phyloP scores from a whole-genome alignment of 2,888 invertebrate genomes.

The Eumerus sabulonum region DNA sequence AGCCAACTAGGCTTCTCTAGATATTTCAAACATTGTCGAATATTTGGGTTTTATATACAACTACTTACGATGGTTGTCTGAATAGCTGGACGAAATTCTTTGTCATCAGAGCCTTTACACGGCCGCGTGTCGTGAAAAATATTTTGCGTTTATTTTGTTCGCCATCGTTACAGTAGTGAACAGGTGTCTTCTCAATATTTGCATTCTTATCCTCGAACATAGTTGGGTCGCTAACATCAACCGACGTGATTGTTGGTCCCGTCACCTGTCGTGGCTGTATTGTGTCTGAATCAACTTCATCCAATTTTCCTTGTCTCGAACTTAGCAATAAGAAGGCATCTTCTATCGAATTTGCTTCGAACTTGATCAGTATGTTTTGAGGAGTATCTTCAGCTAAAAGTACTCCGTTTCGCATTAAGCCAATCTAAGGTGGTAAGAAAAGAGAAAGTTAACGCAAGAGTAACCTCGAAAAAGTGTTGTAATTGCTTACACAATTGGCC shows the following conservation, averaged over 20 bases:
- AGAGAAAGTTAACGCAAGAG: neutral
- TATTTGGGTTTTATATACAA: too few species aligned
- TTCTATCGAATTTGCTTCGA: conserved; percentile 88
- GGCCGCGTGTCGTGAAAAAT: conserved; percentile 78
- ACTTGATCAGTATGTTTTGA: conserved; percentile 83
- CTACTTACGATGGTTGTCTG: conserved; percentile 86
- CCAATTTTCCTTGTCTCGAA: conserved; percentile 79
- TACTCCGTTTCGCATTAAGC: conserved; percentile 91
- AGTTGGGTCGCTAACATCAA: conserved; percentile 73
- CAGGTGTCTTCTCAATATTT: conserved; percentile 71
- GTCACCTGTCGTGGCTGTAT: conserved; percentile 69
- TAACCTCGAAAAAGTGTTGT: too few species aligned
- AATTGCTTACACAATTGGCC: conserved; percentile 85
- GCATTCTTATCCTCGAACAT: conserved; percentile 62
- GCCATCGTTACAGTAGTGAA: conserved; percentile 64
- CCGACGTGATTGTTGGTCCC: conserved; percentile 71
- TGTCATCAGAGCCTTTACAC: conserved; percentile 83
- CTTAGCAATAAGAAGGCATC: conserved; percentile 92
- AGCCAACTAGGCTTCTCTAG: too few species aligned
- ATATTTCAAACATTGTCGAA: too few species aligned
- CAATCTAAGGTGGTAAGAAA: conserved; percentile 84
- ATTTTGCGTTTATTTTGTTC: conserved; percentile 73
- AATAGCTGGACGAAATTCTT: conserved; percentile 86
- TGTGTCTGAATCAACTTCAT: conserved; percentile 72
- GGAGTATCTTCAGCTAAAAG: conserved; percentile 93